phyloP scores from a whole-genome alignment of 2,797 vertebrate species.

The Siniperca scherzeri region DNA sequence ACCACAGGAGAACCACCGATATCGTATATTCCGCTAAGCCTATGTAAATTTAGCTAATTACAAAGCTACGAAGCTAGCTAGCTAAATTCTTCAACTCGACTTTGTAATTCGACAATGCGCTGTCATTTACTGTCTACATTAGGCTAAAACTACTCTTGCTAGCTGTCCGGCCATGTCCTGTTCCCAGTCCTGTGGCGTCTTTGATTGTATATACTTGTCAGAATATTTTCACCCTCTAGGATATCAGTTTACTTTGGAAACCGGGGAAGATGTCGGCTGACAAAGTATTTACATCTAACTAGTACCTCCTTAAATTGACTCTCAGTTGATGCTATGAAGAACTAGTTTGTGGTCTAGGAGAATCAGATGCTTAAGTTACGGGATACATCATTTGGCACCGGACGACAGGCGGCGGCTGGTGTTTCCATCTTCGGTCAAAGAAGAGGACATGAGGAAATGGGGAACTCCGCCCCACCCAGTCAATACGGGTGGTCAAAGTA shows the following conservation, averaged over 20 bases:
- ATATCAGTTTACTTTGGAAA: neutral
- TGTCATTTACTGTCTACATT: constrained; percentile 4
- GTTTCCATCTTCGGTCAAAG: constrained; percentile 76
- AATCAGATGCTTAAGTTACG: constrained; percentile 42
- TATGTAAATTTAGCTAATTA: neutral
- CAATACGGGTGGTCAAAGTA: constrained; percentile 21
- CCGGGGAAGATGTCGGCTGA: fast-evolving
- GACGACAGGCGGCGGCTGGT: constrained; percentile 31
- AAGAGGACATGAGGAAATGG: constrained; percentile 52
- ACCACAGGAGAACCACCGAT: neutral
- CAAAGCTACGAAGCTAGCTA: neutral
- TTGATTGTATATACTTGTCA: constrained; percentile 9
- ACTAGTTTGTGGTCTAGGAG: neutral
- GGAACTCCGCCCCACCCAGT: constrained; percentile 66
- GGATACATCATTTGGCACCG: constrained; percentile 47
- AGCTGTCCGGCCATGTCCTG: constrained; percentile 48
- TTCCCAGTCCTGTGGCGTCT: constrained; percentile 42
- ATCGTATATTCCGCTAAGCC: neutral
- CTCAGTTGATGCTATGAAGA: neutral
- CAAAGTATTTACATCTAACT: too few relatives aligned
- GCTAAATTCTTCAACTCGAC: neutral
- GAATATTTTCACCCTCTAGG: neutral
- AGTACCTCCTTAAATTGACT: fast-evolving
- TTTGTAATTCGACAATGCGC: neutral
- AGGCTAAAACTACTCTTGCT: constrained; percentile 57